Evolutionary conservation across 2,888 invertebrate genomes (phyloP).

Genomic region (Mesopsocus fuscifrons): DNA sequence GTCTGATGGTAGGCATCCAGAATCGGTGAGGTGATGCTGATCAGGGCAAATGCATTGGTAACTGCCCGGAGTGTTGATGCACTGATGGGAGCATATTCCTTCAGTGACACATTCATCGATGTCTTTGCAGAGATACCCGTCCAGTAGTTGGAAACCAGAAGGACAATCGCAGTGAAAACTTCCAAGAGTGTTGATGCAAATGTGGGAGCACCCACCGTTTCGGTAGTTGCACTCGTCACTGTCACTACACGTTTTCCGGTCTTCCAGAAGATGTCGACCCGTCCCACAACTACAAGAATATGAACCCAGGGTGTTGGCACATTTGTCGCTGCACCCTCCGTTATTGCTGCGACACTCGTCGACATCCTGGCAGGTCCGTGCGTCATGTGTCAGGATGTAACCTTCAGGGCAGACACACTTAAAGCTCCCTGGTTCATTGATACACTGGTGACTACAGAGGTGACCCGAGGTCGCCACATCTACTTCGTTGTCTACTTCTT

Average conservation of each 20-base stretch:
- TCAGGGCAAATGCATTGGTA: conserved; percentile 30
- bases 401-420: conserved; percentile 17
- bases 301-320: conserved; percentile 9
- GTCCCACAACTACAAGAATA: conserved; percentile 17
- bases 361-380: conserved; percentile 9
- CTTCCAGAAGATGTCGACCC: conserved; percentile 18
- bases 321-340: conserved; percentile 2
- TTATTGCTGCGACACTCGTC: conserved; percentile 8
- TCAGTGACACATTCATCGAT: neutral
- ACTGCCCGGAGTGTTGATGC: conserved; percentile 43
- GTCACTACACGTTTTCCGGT: conserved; percentile 23
- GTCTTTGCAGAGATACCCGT: conserved; percentile 15
- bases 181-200: conserved; percentile 30
- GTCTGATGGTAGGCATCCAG: neutral
- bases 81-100: conserved; percentile 29
- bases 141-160: conserved; percentile 26
- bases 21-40: conserved; percentile 20
- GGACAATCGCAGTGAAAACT: conserved; percentile 34
- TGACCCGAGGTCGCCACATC: conserved; percentile 14
- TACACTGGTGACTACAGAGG: conserved; percentile 24
- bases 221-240: conserved; percentile 27
- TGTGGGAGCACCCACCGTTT: conserved; percentile 34
- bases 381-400: neutral
- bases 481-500: conserved; percentile 25
- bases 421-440: conserved; percentile 23